Evolutionary conservation across 1,140 invertebrate genomes (phyloP).

Genomic region (Drosophila bocqueti): DNA sequence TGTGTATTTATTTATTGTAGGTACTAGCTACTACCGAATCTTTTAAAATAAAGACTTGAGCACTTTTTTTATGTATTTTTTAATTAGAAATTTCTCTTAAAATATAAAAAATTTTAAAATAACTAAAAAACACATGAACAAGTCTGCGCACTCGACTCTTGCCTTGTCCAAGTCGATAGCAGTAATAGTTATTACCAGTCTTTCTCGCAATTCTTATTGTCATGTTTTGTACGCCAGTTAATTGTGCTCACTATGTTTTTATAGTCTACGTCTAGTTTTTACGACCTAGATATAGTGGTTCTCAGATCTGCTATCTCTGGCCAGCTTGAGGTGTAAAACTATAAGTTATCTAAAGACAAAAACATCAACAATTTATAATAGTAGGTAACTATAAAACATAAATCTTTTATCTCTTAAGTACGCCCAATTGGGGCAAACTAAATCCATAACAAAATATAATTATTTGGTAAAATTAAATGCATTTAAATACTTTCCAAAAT

Average conservation of each 20-base stretch:
- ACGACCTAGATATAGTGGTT: not conserved
- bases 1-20: not conserved
- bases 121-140: not conserved
- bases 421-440: not conserved
- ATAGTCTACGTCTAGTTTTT: not conserved
- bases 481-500: slow-evolving; percentile 10
- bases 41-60: not conserved
- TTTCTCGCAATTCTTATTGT: slow-evolving; percentile 14
- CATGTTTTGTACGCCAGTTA: slow-evolving; percentile 4
- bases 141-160: not conserved
- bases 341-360: not conserved
- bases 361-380: not conserved
- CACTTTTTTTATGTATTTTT: not conserved
- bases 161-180: slow-evolving; percentile 6
- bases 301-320: not conserved
- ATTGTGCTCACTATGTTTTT: slow-evolving; percentile 8
- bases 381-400: not conserved
- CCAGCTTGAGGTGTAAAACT: not conserved
- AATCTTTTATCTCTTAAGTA: not conserved
- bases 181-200: slow-evolving; percentile 25
- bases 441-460: not conserved
- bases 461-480: slow-evolving; percentile 17
- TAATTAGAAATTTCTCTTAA: not conserved
- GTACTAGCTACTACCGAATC: not conserved
- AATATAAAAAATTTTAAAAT: not conserved